Percentiles rank a stretch among this genome's conserved stretches.
phyloP scores from a whole-genome alignment of 2,113 vertebrate species.

The Serinus canaria region DNA sequence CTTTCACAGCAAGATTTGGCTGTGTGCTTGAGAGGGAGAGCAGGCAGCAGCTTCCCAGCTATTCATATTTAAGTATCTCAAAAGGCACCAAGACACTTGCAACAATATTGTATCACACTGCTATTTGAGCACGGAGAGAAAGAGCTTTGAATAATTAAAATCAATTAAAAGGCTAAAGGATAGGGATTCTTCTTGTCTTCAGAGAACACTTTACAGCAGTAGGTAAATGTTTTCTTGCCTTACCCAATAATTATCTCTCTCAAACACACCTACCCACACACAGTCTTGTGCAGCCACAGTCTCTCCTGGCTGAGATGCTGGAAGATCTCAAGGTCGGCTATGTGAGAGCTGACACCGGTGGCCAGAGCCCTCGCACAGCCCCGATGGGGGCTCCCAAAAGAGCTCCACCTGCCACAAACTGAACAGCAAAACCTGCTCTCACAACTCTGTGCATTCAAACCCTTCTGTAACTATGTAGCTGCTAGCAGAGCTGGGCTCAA shows the following conservation, averaged over 20 bases:
- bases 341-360: rapidly evolving
- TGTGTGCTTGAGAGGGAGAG: neutral
- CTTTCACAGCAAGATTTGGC: neutral
- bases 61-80: constrained; percentile 49
- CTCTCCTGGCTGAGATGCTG: neutral
- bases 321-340: neutral
- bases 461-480: neutral
- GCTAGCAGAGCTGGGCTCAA: neutral
- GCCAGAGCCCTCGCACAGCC: neutral
- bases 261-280: neutral
- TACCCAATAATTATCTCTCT: constrained; percentile 41
- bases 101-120: constrained; percentile 44
- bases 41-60: constrained; percentile 26
- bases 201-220: constrained; percentile 38
- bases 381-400: neutral
- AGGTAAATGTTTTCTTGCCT: constrained; percentile 57
- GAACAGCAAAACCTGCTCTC: neutral
- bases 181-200: constrained; percentile 51
- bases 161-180: constrained; percentile 66
- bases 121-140: constrained; percentile 58
- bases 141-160: constrained; percentile 70
- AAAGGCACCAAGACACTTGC: constrained; percentile 23
- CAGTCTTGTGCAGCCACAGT: neutral
- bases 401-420: neutral
- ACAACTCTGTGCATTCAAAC: neutral